phyloP scores from a whole-genome alignment of 2,113 vertebrate genomes.

The Monopterus albus region DNA sequence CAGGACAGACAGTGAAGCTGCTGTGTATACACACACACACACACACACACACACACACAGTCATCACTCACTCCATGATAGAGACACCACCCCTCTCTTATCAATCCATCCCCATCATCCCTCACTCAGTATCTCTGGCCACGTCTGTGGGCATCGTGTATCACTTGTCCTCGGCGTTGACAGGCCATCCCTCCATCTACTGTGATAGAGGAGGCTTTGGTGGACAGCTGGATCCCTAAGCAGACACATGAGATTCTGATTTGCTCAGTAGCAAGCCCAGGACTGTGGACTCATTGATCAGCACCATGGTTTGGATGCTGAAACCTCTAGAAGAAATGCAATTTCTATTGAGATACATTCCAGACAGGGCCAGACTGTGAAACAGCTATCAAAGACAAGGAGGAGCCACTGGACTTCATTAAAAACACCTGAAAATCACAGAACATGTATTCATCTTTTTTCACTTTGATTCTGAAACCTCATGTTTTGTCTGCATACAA shows the following conservation, averaged over 20 bases:
- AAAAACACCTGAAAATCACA: constrained; percentile 26
- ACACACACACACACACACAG: constrained; percentile 4
- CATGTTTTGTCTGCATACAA: background rate
- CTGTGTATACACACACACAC: no score
- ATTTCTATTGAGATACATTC: constrained; percentile 32
- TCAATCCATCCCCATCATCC: constrained; percentile 65
- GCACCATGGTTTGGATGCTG: constrained; percentile 14
- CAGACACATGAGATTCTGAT: constrained; percentile 65
- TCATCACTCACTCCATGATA: constrained; percentile 56
- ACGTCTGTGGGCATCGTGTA: constrained; percentile 47
- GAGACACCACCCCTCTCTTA: constrained; percentile 72
- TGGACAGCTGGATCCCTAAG: constrained; percentile 56
- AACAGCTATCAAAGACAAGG: no score
- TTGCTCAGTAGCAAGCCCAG: constrained; percentile 25
- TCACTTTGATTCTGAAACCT: background rate
- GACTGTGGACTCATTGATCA: constrained; percentile 34
- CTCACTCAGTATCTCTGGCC: constrained; percentile 49
- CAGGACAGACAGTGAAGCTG: constrained; percentile 4
- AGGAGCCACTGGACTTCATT: constrained; percentile 1
- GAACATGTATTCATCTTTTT: constrained; percentile 10
- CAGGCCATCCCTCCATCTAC: constrained; percentile 52
- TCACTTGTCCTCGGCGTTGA: constrained; percentile 63
- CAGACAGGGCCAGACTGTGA: background rate
- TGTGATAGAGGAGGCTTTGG: constrained; percentile 67
- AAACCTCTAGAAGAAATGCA: constrained; percentile 35